These are phyloP conservation scores for Psittacula echo DNA, from an alignment of 2,797 vertebrate species.

Conservation along the genomic window DNA sequence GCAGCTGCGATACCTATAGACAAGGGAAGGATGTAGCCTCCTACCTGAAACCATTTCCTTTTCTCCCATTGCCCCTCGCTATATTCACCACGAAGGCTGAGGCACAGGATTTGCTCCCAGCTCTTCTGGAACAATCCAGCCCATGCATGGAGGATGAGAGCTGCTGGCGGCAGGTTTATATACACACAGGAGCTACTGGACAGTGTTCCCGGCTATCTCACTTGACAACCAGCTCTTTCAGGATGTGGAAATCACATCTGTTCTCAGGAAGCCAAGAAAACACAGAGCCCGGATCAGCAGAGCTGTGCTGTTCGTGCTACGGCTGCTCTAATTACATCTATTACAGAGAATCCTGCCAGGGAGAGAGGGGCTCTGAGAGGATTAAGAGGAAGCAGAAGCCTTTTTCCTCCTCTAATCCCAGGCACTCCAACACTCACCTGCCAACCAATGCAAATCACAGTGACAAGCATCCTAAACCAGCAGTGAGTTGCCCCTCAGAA, in stretches of 20 bases:
- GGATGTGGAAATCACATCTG: not conserved
- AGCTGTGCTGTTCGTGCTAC: not conserved
- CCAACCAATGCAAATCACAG: not conserved
- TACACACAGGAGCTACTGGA: not conserved
- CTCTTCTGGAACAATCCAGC: not conserved
- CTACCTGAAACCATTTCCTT: not conserved
- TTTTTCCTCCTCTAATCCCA: not conserved
- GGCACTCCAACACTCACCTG: not conserved
- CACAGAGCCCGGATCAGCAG: not conserved
- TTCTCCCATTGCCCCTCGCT: not conserved
- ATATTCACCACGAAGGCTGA: not conserved
- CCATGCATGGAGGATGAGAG: not conserved
- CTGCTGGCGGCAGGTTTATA: not conserved
- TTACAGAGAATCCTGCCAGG: not conserved
- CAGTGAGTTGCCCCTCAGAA: not conserved
- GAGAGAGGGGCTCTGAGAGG: not conserved
- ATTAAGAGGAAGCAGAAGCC: not conserved
- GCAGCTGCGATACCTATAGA: rapidly evolving
- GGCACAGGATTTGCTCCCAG: not conserved
- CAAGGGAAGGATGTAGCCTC: not conserved
- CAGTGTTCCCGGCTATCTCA: not conserved
- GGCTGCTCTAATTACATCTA: conserved; percentile 10
- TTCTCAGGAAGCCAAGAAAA: not conserved
- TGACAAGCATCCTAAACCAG: not conserved
- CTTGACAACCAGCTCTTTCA: conserved; percentile 18